Evolutionary conservation across 1,140 invertebrate species (phyloP).

Genomic region (Zaprionus davidi): DNA sequence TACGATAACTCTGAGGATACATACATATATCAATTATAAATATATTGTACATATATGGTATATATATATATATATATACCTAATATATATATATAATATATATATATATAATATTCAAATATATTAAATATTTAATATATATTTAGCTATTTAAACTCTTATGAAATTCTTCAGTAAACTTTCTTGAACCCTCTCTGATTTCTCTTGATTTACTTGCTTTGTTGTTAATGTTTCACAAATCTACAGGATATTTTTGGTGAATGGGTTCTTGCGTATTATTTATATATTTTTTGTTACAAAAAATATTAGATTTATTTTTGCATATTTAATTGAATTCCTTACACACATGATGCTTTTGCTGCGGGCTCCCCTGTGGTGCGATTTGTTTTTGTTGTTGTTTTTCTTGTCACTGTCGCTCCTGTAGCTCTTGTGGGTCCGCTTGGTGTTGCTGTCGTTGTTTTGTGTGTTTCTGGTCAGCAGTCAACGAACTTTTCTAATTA

Average conservation of each 20-base stretch:
- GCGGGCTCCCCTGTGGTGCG: not conserved
- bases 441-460: constrained; percentile 7
- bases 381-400: constrained; percentile 13
- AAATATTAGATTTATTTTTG: constrained; percentile 60
- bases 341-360: constrained; percentile 32
- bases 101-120: no score
- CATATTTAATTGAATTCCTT: constrained; percentile 64
- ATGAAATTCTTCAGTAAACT: no score
- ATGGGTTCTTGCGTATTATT: not conserved
- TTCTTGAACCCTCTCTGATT: no score
- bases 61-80: no score
- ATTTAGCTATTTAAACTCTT: no score
- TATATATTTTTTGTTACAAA: constrained; percentile 26
- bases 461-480: constrained; percentile 39
- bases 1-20: no score
- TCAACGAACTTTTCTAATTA: constrained; percentile 60
- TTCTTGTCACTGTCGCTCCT: constrained; percentile 3
- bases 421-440: constrained; percentile 2
- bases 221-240: not conserved
- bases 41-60: no score
- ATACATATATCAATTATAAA: no score
- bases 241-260: constrained; percentile 4
- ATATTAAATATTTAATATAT: no score
- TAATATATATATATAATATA: no score
- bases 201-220: not conserved